Percentiles rank a stretch among this genome's conserved stretches.
Conservation (phyloP, 2,888 invertebrate genomes). For the Horisme vitalbata region DNA sequence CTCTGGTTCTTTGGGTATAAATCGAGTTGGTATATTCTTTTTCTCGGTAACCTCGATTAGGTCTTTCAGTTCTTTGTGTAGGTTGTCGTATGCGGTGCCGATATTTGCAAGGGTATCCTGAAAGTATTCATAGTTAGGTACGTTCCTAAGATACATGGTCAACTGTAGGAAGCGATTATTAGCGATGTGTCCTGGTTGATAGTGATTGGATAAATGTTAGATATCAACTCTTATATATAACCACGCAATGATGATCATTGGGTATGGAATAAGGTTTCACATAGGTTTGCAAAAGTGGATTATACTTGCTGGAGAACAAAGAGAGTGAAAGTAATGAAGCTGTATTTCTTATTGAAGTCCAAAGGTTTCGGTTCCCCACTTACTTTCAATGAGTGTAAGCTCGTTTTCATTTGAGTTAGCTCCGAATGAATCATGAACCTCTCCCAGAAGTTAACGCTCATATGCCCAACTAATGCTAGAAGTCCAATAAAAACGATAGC, state of each 20-base stretch:
- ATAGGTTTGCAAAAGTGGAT: too few species aligned
- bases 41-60: constrained; percentile 30
- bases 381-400: constrained; percentile 58
- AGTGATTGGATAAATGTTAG: too few species aligned
- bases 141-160: too few species aligned
- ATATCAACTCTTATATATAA: too few species aligned
- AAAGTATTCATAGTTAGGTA: too few species aligned
- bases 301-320: not conserved
- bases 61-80: constrained; percentile 49
- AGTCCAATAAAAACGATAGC: constrained; percentile 50
- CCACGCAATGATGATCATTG: too few species aligned
- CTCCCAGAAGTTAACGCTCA: constrained; percentile 62
- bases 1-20: not conserved
- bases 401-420: constrained; percentile 53
- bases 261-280: too few species aligned
- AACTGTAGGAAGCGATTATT: too few species aligned
- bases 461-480: constrained; percentile 54
- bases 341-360: not conserved
- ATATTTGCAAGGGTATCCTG: constrained; percentile 57
- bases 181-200: too few species aligned
- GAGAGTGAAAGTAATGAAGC: not conserved
- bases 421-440: constrained; percentile 54
- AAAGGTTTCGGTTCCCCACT: not conserved
- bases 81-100: constrained; percentile 54
- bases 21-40: constrained; percentile 1